Conservation (phyloP, 1,140 invertebrate species). For the Heliconius eleuchia region DNA sequence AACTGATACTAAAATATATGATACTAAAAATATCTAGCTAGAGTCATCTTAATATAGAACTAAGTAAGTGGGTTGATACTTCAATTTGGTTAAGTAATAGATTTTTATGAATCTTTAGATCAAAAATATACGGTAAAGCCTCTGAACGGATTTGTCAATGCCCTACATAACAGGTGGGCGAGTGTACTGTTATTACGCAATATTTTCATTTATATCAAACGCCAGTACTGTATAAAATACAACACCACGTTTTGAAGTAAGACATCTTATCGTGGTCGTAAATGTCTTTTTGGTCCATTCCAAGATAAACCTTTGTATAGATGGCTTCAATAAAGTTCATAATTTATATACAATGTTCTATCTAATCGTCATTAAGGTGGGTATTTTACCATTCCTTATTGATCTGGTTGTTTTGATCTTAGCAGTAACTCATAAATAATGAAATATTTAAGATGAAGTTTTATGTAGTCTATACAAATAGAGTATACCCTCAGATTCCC, state of each 20-base stretch:
- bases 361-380: background rate
- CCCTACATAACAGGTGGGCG: slow-evolving; percentile 59
- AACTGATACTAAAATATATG: background rate
- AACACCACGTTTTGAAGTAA: background rate
- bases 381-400: background rate
- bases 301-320: slow-evolving; percentile 4
- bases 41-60: background rate
- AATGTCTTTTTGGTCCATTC: slow-evolving; percentile 22
- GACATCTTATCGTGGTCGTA: slow-evolving; percentile 15
- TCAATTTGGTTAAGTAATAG: background rate
- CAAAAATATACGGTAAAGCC: slow-evolving; percentile 14
- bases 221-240: slow-evolving; percentile 4
- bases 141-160: slow-evolving; percentile 64
- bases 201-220: slow-evolving; percentile 46
- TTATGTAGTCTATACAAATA: too few relatives aligned
- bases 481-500: too few relatives aligned
- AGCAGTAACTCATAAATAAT: background rate
- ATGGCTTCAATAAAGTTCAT: slow-evolving; percentile 24
- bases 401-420: background rate
- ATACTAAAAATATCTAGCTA: background rate
- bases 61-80: background rate
- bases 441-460: too few relatives aligned
- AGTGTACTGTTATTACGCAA: slow-evolving; percentile 62
- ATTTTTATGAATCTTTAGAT: background rate
- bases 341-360: slow-evolving; percentile 29